A percentile compares a stretch with the other conserved stretches of the same genome.
Evolutionary conservation across 2,113 vertebrate genomes (phyloP).

Genomic region (Myotis davidii): DNA sequence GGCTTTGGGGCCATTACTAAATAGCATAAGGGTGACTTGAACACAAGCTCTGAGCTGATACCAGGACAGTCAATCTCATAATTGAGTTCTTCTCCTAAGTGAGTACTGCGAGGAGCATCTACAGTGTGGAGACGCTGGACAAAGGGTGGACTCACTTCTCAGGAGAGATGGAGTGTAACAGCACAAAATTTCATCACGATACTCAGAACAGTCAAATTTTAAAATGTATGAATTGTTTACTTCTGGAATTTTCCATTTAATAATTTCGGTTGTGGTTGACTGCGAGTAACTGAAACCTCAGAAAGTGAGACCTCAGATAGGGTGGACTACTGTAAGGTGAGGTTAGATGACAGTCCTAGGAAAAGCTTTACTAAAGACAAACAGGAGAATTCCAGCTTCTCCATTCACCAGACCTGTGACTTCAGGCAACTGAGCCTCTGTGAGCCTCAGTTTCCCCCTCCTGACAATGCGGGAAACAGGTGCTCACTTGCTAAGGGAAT

Average conservation of each 20-base stretch:
- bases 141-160: not conserved
- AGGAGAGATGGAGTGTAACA: too few relatives aligned
- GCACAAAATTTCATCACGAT: not conserved
- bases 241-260: not conserved
- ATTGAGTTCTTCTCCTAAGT: too few relatives aligned
- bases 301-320: not conserved
- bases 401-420: not conserved
- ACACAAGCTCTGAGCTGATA: too few relatives aligned
- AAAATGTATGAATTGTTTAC: not conserved
- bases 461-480: not conserved
- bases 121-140: fast-evolving
- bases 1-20: not conserved
- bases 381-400: not conserved
- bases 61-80: not conserved
- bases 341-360: not conserved
- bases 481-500: not conserved
- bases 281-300: not conserved
- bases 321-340: not conserved
- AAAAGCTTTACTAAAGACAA: not conserved
- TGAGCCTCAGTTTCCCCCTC: not conserved
- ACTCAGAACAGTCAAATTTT: too few relatives aligned
- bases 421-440: not conserved
- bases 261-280: not conserved
- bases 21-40: not conserved
- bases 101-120: fast-evolving